Evolutionary conservation across 2,113 vertebrate species (phyloP).

Genomic region (Ochotona curzoniae): DNA sequence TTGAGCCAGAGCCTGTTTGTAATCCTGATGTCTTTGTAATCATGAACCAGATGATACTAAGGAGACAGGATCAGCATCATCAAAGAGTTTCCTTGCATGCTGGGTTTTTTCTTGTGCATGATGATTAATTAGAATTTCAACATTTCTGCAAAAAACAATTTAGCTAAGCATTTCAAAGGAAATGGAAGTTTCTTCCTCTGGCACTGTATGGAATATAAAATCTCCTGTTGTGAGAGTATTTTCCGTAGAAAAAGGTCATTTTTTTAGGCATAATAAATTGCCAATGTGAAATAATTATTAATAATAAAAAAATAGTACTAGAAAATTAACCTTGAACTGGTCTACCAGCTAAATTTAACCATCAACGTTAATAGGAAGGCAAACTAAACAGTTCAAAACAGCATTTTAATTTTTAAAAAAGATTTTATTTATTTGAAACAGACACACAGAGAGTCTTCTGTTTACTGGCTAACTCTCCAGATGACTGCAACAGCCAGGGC

Average conservation of each 20-base stretch:
- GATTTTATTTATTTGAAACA: too few species aligned
- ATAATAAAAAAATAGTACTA: not conserved
- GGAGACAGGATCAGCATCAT: not conserved
- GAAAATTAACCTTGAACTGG: conserved; percentile 34
- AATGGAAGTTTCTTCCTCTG: not conserved
- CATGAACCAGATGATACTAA: not conserved
- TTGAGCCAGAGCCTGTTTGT: not conserved
- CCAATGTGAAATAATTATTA: conserved; percentile 4
- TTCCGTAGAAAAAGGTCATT: not conserved
- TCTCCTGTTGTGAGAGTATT: not conserved
- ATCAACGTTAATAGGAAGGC: not conserved
- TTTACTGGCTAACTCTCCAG: too few species aligned
- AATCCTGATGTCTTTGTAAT: not conserved
- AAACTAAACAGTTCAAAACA: not conserved
- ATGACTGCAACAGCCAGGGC: too few species aligned
- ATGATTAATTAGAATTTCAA: conserved; percentile 37
- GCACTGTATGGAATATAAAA: not conserved
- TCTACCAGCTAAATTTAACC: conserved; percentile 13
- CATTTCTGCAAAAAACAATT: conserved; percentile 45
- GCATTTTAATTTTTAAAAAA: conserved; percentile 20
- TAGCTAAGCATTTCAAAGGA: conserved; percentile 21
- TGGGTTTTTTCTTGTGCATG: not conserved
- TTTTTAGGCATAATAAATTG: conserved; percentile 40
- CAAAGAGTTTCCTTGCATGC: not conserved
- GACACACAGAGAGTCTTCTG: too few species aligned